Percentiles rank a stretch among this genome's conserved stretches.
phyloP scores from a whole-genome alignment of 2,113 vertebrate genomes.

The Cyphomyrus plagiostoma region DNA sequence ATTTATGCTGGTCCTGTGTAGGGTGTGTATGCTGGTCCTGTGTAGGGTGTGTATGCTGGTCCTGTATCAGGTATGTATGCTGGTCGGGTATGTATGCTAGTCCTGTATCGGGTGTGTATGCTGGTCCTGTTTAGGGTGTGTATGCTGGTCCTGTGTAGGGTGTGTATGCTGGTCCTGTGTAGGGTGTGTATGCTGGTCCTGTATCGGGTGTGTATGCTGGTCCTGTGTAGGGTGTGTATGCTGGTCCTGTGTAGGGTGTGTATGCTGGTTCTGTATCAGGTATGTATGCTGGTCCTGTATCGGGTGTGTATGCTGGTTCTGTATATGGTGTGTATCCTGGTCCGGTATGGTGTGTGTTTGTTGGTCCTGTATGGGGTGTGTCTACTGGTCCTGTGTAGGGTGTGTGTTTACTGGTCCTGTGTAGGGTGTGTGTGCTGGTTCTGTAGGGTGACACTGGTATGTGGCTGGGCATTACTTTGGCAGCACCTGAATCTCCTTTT shows the following conservation, averaged over 20 bases:
- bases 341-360: not conserved
- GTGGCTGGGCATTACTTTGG: not conserved
- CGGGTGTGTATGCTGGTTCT: not conserved
- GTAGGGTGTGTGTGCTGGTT: not conserved
- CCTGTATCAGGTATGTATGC: not conserved
- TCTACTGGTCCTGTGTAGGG: not conserved
- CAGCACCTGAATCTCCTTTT: slow-evolving; percentile 18
- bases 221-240: not conserved
- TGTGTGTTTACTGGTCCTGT: not conserved
- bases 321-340: not conserved
- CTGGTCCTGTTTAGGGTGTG: too few relatives aligned
- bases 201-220: not conserved
- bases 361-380: not conserved
- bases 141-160: not conserved
- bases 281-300: not conserved
- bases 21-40: not conserved
- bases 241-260: not conserved
- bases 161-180: not conserved
- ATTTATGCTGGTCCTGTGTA: too few relatives aligned
- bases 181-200: too few relatives aligned
- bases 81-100: not conserved
- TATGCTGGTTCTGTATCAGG: not conserved
- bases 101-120: too few relatives aligned
- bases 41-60: not conserved
- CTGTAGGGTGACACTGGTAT: not conserved